Evolutionary conservation across 2,888 invertebrate species (phyloP).

Genomic region (Parnassius mnemosyne): DNA sequence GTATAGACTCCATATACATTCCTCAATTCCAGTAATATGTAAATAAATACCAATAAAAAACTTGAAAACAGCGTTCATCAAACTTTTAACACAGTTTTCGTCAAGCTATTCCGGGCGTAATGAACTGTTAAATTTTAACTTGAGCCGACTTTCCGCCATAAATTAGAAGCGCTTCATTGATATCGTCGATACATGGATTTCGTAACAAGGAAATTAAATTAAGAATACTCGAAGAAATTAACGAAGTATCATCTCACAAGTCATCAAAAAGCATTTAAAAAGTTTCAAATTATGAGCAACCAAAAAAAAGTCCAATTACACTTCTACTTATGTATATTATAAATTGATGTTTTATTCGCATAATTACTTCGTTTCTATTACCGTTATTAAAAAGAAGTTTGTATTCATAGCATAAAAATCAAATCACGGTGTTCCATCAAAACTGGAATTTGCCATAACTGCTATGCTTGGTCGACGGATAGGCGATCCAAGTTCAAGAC

Average conservation of each 20-base stretch:
- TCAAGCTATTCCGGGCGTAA: conserved; percentile 29
- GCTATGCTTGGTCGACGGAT: too few species aligned
- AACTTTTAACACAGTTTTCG: conserved; percentile 47
- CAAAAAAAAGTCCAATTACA: conserved; percentile 4
- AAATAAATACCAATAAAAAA: conserved; percentile 38
- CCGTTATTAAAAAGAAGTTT: too few species aligned
- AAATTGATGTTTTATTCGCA: too few species aligned
- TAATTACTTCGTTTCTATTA: too few species aligned
- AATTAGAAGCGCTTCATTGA: conserved; percentile 15
- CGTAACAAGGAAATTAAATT: conserved; percentile 25
- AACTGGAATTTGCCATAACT: too few species aligned
- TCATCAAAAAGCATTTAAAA: neutral
- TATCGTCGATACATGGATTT: conserved; percentile 17
- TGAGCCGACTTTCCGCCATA: conserved; percentile 8
- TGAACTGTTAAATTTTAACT: conserved; percentile 24
- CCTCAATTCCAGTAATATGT: neutral
- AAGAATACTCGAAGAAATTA: conserved; percentile 17
- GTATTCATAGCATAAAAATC: too few species aligned
- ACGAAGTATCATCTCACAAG: conserved; percentile 6
- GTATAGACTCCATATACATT: too few species aligned
- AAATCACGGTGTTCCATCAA: too few species aligned
- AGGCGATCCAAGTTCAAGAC: too few species aligned
- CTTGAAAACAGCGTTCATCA: conserved; percentile 38
- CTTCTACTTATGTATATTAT: neutral
- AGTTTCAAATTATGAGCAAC: conserved; percentile 1